Evolutionary conservation across 2,113 vertebrate genomes (phyloP).

Genomic region (Chloropsis cyanopogon): DNA sequence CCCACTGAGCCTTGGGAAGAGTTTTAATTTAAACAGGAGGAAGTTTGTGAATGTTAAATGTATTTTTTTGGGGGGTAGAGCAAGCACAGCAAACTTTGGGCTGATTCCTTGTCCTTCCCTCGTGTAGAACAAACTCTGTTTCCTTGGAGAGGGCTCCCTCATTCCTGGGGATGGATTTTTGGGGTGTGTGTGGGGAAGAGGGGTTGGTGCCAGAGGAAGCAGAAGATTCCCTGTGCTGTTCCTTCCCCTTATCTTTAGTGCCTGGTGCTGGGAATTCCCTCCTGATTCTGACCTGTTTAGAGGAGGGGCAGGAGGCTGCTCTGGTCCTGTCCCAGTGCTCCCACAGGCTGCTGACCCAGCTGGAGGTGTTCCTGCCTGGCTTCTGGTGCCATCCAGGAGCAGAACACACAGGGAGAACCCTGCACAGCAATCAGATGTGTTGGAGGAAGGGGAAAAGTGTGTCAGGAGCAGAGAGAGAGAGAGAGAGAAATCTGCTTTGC

Average conservation of each 20-base stretch:
- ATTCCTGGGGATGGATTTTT: background rate
- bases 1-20: background rate
- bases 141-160: background rate
- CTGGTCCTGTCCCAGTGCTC: background rate
- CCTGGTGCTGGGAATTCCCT: background rate
- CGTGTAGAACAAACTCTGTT: background rate
- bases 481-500: background rate
- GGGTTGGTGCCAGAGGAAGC: background rate
- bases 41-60: background rate
- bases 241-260: background rate
- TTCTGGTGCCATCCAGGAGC: background rate
- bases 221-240: background rate
- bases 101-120: background rate
- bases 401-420: background rate
- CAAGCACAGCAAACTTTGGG: background rate
- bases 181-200: background rate
- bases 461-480: background rate
- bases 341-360: background rate
- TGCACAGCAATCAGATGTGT: rapidly evolving
- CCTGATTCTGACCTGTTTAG: background rate
- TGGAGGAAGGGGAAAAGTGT: background rate
- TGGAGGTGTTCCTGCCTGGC: background rate
- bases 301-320: background rate
- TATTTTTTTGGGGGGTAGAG: background rate
- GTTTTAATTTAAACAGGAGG: background rate